Evolutionary conservation across 2,113 vertebrate species (phyloP).

Genomic region (Muscicapa adusta): DNA sequence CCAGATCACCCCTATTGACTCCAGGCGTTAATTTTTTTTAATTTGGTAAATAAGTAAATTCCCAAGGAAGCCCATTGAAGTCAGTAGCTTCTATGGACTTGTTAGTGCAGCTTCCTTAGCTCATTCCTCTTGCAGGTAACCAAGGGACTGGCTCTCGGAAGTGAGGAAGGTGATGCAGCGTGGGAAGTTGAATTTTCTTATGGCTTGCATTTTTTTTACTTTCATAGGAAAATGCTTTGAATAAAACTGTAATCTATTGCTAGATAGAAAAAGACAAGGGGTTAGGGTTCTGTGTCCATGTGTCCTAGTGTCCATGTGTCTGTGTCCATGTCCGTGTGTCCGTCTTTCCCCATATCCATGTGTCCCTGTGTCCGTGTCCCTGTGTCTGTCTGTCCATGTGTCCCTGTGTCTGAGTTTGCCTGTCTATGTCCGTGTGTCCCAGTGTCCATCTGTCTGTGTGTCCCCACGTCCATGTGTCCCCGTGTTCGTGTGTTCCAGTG

Average conservation of each 20-base stretch:
- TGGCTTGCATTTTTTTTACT: neutral
- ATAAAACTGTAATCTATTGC: neutral
- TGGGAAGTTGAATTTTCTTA: neutral
- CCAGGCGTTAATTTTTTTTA: neutral
- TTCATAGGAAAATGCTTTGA: neutral
- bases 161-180: neutral
- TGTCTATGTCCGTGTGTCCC: too few species aligned
- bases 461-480: too few species aligned
- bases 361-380: too few species aligned
- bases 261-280: neutral
- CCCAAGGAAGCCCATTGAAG: neutral
- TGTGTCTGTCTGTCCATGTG: too few species aligned
- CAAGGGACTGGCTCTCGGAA: neutral
- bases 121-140: neutral
- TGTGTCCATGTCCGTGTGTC: too few species aligned
- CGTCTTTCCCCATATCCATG: too few species aligned
- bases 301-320: too few species aligned
- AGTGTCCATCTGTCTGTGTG: too few species aligned
- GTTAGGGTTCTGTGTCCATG: neutral
- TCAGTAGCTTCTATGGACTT: neutral
- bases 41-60: neutral
- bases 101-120: neutral
- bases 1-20: neutral
- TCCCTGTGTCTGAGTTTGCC: too few species aligned
- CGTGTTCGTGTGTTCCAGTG: too few species aligned